phyloP scores from a whole-genome alignment of 2,888 invertebrate species.

The Dicycla oo region DNA sequence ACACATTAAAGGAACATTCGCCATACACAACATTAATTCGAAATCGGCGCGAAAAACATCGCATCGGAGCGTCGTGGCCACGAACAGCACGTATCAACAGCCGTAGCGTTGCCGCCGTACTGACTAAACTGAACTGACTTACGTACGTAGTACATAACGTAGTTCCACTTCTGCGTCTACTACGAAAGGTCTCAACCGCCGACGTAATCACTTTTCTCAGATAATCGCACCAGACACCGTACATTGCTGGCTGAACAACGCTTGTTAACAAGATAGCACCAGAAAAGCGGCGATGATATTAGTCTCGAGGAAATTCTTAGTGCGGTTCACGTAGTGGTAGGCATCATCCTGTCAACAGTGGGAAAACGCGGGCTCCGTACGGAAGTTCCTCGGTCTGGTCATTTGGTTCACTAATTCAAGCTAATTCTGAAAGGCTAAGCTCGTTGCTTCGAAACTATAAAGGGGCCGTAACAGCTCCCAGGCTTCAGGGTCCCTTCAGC shows the following conservation, averaged over 20 bases:
- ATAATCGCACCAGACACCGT: conserved; percentile 31
- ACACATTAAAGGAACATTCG: conserved; percentile 75
- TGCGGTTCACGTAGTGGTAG: conserved; percentile 58
- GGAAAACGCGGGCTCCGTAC: conserved; percentile 72
- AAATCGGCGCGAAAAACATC: conserved; percentile 79
- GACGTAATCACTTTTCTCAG: conserved; percentile 46
- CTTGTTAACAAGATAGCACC: fast-evolving
- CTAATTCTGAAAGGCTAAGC: conserved; percentile 74
- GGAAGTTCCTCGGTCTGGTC: conserved; percentile 75
- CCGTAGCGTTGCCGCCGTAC: conserved; percentile 80
- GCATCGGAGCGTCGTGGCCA: conserved; percentile 58
- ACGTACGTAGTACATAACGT: conserved; percentile 42
- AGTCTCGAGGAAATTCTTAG: conserved; percentile 38
- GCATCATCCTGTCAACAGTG: conserved; percentile 76
- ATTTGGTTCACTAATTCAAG: conserved; percentile 81
- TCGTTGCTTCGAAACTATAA: conserved; percentile 58
- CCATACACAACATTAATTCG: conserved; percentile 63
- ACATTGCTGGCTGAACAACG: conserved; percentile 63
- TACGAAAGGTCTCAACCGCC: conserved; percentile 54
- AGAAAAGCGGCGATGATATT: conserved; percentile 58
- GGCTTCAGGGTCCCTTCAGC: conserved; percentile 50
- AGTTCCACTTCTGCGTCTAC: conserved; percentile 58
- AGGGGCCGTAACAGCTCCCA: conserved; percentile 47
- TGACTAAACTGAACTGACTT: conserved; percentile 80
- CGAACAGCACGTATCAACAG: conserved; percentile 71